A percentile compares a stretch with the other conserved stretches of the same genome.
These are phyloP conservation scores for Colletes latitarsis DNA, from an alignment of 1,140 invertebrate genomes.

Conservation along the genomic window DNA sequence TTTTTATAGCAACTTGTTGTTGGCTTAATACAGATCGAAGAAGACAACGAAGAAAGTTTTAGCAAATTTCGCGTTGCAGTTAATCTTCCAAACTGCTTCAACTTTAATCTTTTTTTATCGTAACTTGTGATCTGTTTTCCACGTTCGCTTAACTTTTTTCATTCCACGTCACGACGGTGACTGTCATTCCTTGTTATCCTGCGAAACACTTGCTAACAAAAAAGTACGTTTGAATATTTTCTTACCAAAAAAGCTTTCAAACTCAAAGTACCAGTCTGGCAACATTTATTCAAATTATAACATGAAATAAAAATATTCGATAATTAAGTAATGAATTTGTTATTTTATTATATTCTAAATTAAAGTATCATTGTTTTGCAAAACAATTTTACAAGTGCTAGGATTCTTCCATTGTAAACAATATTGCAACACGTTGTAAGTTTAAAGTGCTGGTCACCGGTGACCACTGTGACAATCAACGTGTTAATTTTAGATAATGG, in stretches of 20 bases:
- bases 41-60: slow-evolving; percentile 41
- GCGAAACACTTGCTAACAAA: background rate
- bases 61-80: slow-evolving; percentile 50
- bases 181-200: background rate
- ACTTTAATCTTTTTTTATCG: slow-evolving; percentile 58
- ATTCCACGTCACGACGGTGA: background rate
- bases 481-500: no score
- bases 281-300: no score
- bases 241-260: background rate
- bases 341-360: no score
- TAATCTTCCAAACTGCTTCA: slow-evolving; percentile 52
- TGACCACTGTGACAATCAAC: no score
- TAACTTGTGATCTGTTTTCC: slow-evolving; percentile 23
- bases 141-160: slow-evolving; percentile 2
- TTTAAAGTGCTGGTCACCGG: no score
- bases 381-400: no score
- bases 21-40: slow-evolving; percentile 47
- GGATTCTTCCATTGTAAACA: no score
- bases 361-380: no score
- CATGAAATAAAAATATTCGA: no score
- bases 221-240: background rate
- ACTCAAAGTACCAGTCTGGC: no score
- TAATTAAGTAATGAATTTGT: no score
- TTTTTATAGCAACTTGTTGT: slow-evolving; percentile 44
- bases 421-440: no score